Evolutionary conservation across 2,113 vertebrate species (phyloP), one percentile per base, ranked within the genome.

Genomic region (Phalacrocorax pelagicus): DNA sequence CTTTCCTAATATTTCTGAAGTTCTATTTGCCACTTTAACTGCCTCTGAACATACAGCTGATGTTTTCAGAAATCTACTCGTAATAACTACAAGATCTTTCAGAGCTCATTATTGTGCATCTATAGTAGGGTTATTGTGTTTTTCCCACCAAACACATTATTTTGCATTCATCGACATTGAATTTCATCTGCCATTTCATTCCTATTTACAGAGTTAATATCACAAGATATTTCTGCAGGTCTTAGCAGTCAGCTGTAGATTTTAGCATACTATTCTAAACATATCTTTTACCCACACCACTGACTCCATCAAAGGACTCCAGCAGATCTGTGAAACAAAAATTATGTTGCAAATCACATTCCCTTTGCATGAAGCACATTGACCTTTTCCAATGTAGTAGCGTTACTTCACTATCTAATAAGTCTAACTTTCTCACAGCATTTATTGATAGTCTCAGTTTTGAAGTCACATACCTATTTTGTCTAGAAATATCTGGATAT

Each of bases 11-110:
- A 82, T 44, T 90, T 96, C 24, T 54, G 82, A 90, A 91, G 18
- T 87, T 95, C 83, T 94, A 63, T 91, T 95, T 91, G 92, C 86
- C 42, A 84, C 38, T 89, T 86, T 84, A 94, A 79, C 73, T 88
- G 54, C 55, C 66, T 93, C 62, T 77, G 62, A 94, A 95, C 44
- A 82, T 72, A 65, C 74, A 91, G 84, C 27, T 88, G 62, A 77
- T 95, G 87, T 62, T 95, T 94, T 96, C 30, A 96, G 92, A 92
- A 93, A 86, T 84, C 66, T 85, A 23, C 73, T 80, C 57, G 18
- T 94, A 90, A 90, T 70, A 66, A 72, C 90, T 95, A 82, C 36
- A 86, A 83, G 54, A 87, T 80, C 79, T 88, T 95, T 69, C 54
- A 77, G 58, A 90, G 40, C 70, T 89, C 84, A 65, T 89, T 97